Conservation (phyloP, 2,113 vertebrate species). For the Oceanites oceanicus region DNA sequence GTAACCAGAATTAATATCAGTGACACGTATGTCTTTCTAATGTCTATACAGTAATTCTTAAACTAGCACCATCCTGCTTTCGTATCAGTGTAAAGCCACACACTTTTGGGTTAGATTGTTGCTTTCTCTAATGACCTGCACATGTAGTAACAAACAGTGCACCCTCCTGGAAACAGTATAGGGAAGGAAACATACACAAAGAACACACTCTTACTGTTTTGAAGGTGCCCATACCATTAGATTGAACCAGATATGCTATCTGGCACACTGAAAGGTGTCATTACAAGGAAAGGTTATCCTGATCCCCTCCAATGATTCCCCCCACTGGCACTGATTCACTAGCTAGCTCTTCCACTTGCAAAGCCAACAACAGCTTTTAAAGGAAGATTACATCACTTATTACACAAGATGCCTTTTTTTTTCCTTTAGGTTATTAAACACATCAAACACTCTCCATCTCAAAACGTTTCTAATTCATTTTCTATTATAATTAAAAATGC, state of each 20-base stretch:
- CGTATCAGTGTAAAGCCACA: background rate
- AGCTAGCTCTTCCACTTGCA: background rate
- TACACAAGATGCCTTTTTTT: background rate
- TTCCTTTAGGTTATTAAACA: background rate
- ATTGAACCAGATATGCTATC: background rate
- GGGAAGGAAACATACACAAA: background rate
- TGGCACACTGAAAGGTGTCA: background rate
- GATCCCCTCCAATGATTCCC: background rate
- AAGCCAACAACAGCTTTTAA: background rate
- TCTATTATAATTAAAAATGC: background rate
- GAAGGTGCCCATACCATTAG: background rate
- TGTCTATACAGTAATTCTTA: background rate
- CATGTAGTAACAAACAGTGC: fast-evolving
- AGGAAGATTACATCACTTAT: background rate
- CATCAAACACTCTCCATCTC: background rate
- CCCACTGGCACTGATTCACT: background rate
- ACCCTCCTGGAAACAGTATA: background rate
- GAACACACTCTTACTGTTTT: background rate
- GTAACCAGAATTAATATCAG: background rate
- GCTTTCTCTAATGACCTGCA: background rate
- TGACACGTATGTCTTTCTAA: fast-evolving
- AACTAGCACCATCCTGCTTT: background rate
- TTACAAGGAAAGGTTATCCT: background rate
- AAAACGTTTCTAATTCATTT: background rate
- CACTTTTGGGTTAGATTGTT: background rate